phyloP scores from a whole-genome alignment of 2,113 vertebrate genomes.

The Vidua macroura region DNA sequence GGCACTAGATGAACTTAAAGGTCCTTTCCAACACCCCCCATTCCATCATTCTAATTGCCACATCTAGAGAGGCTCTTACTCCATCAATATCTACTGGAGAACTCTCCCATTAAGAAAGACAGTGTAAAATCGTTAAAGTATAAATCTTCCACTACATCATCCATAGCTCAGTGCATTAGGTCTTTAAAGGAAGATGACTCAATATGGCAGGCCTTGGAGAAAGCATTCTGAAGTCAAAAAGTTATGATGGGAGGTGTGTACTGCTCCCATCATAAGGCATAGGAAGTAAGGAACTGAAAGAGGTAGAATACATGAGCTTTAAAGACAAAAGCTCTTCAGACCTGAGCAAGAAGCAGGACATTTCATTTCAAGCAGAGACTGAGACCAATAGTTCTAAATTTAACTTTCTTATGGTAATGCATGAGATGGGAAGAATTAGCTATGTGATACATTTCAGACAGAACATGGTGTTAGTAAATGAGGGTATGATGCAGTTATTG shows the following conservation, averaged over 20 bases:
- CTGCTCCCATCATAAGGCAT: not conserved
- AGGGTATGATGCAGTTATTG: not conserved
- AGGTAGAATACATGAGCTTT: not conserved
- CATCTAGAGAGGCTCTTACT: not conserved
- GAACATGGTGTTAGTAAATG: not conserved
- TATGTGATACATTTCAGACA: not conserved
- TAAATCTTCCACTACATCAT: not conserved
- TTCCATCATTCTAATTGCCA: not conserved
- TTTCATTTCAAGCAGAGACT: not conserved
- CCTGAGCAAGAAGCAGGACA: not conserved
- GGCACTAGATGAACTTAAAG: not conserved
- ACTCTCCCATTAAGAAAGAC: not conserved
- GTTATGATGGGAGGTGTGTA: not conserved
- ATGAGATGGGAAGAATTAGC: not conserved
- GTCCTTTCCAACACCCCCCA: not conserved
- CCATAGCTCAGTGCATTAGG: not conserved
- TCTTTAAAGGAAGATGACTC: not conserved
- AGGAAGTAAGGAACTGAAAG: not conserved
- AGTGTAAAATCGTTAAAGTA: not conserved
- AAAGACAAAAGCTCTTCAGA: not conserved
- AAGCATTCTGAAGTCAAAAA: not conserved
- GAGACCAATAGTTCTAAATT: not conserved
- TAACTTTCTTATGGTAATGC: not conserved
- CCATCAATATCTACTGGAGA: not conserved
- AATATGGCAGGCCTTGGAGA: not conserved